Evolutionary conservation across 2,797 vertebrate genomes (phyloP).

Genomic region (Danio kyathit): DNA sequence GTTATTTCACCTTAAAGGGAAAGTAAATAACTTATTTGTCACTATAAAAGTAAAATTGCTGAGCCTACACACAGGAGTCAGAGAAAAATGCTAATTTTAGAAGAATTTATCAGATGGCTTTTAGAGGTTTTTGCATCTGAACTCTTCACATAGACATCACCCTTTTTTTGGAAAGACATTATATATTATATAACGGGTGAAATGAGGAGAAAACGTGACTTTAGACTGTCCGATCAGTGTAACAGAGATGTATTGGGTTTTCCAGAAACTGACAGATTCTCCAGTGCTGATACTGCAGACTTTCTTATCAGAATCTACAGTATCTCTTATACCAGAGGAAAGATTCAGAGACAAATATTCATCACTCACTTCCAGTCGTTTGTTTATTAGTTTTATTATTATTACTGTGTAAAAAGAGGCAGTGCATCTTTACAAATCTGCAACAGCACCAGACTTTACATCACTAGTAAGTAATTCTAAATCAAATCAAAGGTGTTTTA

Average conservation of each 20-base stretch:
- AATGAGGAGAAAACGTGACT: slow-evolving; percentile 3
- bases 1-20: no score
- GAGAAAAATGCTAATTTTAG: no score
- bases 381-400: slow-evolving; percentile 23
- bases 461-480: slow-evolving; percentile 1
- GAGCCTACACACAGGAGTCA: no score
- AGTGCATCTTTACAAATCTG: rapidly evolving
- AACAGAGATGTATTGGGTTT: neutral
- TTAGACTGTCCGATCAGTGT: neutral
- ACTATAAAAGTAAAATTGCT: no score
- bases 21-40: no score
- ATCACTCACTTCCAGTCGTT: neutral
- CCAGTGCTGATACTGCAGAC: neutral
- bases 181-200: no score
- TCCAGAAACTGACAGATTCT: neutral
- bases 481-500: no score
- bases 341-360: slow-evolving; percentile 18
- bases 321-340: rapidly evolving
- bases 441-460: neutral
- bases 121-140: no score
- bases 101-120: no score
- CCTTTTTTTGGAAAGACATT: no score
- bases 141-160: no score
- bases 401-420: neutral
- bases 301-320: rapidly evolving